Base-by-base conservation (phyloP, 2,888 invertebrate genomes). In the Drosophila putrida region DNA sequence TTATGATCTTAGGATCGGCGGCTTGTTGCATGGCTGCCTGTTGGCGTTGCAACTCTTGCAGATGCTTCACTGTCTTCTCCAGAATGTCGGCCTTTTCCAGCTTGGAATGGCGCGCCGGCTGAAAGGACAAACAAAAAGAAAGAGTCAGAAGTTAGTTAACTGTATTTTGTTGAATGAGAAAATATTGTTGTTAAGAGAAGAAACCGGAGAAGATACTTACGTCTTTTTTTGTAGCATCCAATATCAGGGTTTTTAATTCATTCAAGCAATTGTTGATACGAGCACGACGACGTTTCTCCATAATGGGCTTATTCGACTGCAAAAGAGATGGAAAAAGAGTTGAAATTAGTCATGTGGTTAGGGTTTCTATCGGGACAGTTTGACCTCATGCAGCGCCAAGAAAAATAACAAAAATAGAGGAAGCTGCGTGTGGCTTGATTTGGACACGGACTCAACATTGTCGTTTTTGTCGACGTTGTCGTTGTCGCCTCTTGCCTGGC, bases 71-170 rank as follows among this genome's bases (percentile, higher is more conserved):
- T 0, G 98, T 98, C 94, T 98, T 96, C 93, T 98, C 98, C 58
- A 98, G 93, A 81, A 98, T 98, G 92, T 98, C 98, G 0, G 98
- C 98, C 91, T 98, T 98, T 92, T 98, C 98, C 88, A 98, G 93
- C 92, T 98, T 98, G 5, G 97, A 97, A 93, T 98, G 98, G 64
- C 98, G 95, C 2, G 97, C 95, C 38, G 98, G 97, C 97, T 98
- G 94, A 69, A 94, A 94, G 69, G 36, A 86, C 53, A 62, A 62
- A 71, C n/a, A 65, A 4, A 55, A 20, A 25, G 5, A 54, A 33
- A 50, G 35, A 1, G 0, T 6, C 1, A 1, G 0, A 2, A 38
- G 28, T 88, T 75, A 78, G 61, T 64, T 13, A 20, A 10, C 0
- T 44, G 47, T 20, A 33, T 9, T 9, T 6, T 25, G n/a, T 13